These are phyloP conservation scores for Todiramphus chloris DNA, from an alignment of 2,113 vertebrate genomes.

Conservation along the genomic window DNA sequence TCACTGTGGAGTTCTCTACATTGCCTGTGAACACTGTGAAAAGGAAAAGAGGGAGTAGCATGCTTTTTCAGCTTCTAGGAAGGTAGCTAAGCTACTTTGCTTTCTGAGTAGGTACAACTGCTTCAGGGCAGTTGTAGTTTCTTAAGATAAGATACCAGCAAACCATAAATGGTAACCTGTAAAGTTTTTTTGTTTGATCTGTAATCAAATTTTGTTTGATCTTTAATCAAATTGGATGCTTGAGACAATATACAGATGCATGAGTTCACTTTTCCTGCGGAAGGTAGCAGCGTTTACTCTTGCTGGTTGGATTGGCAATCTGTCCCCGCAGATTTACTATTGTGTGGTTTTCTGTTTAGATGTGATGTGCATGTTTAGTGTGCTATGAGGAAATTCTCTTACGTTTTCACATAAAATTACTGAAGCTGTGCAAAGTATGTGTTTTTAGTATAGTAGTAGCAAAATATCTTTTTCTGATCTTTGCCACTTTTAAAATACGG, in stretches of 20 bases:
- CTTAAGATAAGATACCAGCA: neutral
- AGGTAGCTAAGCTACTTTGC: neutral
- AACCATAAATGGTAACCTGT: neutral
- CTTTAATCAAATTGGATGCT: neutral
- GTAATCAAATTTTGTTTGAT: neutral
- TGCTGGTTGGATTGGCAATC: neutral
- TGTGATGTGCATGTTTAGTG: too few species aligned
- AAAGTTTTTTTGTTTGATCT: neutral
- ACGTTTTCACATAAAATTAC: neutral
- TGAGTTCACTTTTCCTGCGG: neutral
- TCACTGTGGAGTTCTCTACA: neutral
- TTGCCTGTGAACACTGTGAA: neutral
- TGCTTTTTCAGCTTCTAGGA: neutral
- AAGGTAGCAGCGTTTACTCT: neutral
- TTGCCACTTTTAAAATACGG: neutral
- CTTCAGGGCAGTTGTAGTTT: neutral
- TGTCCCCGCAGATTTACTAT: neutral
- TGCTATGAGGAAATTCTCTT: neutral
- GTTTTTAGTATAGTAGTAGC: neutral
- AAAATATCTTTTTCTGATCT: neutral
- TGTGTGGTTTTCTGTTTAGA: neutral
- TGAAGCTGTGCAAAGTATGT: neutral
- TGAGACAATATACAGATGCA: neutral
- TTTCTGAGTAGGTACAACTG: neutral
- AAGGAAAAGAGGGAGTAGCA: neutral